Percentiles rank a stretch among this genome's conserved stretches.
These are phyloP conservation scores for Zygogramma bicolorata DNA, from an alignment of 2,888 invertebrate species.

Conservation along the genomic window DNA sequence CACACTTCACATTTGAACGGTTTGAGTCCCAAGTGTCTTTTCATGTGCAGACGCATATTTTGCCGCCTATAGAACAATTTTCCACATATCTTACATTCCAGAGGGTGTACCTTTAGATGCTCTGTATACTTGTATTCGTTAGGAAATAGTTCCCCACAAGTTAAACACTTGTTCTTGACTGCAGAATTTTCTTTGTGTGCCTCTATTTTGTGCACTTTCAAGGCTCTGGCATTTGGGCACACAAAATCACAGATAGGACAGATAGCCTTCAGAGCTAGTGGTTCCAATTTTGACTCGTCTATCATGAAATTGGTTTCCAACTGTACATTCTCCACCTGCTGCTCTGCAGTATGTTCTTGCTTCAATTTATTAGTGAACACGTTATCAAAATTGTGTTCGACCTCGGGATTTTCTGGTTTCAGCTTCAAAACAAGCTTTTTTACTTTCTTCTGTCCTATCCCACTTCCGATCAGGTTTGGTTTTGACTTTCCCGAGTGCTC, in stretches of 20 bases:
- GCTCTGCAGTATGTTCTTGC: conserved; percentile 53
- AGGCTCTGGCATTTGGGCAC: conserved; percentile 54
- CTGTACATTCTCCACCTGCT: conserved; percentile 58
- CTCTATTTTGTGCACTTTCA: conserved; percentile 67
- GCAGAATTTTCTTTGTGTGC: conserved; percentile 66
- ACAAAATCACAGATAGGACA: conserved; percentile 59
- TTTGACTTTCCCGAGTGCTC: conserved; percentile 68
- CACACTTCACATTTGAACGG: conserved; percentile 79
- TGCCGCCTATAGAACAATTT: conserved; percentile 80
- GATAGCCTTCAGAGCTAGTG: conserved; percentile 47
- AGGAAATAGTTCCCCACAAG: conserved; percentile 76
- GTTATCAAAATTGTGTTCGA: conserved; percentile 64
- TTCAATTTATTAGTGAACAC: conserved; percentile 63
- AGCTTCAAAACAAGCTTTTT: conserved; percentile 61
- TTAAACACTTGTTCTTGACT: conserved; percentile 69
- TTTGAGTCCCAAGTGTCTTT: conserved; percentile 82
- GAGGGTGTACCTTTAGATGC: conserved; percentile 83
- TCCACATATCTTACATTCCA: conserved; percentile 86
- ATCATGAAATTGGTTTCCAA: conserved; percentile 36
- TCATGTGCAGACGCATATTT: conserved; percentile 82
- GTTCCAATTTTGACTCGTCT: conserved; percentile 39
- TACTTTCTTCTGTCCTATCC: conserved; percentile 58
- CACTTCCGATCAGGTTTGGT: conserved; percentile 54
- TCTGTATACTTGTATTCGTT: conserved; percentile 78
- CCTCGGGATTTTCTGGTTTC: conserved; percentile 58